Evolutionary conservation across 2,888 invertebrate species (phyloP), one percentile per base, ranked within the genome.

Genomic region (Leptinotarsa haldemani): DNA sequence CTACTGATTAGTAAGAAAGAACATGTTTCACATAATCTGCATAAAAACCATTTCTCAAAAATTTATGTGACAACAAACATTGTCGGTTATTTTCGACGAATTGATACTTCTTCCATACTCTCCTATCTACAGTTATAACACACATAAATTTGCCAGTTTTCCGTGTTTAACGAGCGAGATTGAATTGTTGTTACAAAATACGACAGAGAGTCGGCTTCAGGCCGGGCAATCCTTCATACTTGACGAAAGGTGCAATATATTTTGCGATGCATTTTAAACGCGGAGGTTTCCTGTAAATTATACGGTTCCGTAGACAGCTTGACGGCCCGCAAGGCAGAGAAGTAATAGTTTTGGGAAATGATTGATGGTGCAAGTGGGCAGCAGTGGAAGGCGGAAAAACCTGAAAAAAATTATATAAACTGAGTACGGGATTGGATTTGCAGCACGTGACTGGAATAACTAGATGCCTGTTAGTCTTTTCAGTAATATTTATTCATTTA

Each of bases 231-330:
- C 61, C 61, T 40, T 61, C 61, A 61, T 40, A 30, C 61, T 61
- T 61, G 61, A 61, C 61, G 61, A 61, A 61, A 61, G 61, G 61
- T 61, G 61, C 61, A 61, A 61, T 61, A 61, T 61, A 61, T 61
- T 61, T 40, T 30, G 61, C 40, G 30, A 61, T 61, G 61, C 61
- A 61, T 61, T 61, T 40, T 61, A n/a, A 61, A 61, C 61, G 61
- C 40, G 40, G 61, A 30, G 7, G n/a, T 61, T 61, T 61, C 40
- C 30, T 61, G 40, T 61, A 30, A 61, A 61, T 61, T 61, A 61
- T 61, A 61, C 61, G 61, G 61, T 61, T 61, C 61, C 61, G 61
- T 61, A 61, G 61, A 61, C 61, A 61, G 30, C 12, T 61, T 61
- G 61, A 61, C 61, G 61, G 25, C 30, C n/a, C 61, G 61, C 40